Percentiles rank a stretch among this genome's conserved stretches.
These are phyloP conservation scores for Anticlea derivata DNA, from an alignment of 2,888 invertebrate genomes.

Conservation along the genomic window DNA sequence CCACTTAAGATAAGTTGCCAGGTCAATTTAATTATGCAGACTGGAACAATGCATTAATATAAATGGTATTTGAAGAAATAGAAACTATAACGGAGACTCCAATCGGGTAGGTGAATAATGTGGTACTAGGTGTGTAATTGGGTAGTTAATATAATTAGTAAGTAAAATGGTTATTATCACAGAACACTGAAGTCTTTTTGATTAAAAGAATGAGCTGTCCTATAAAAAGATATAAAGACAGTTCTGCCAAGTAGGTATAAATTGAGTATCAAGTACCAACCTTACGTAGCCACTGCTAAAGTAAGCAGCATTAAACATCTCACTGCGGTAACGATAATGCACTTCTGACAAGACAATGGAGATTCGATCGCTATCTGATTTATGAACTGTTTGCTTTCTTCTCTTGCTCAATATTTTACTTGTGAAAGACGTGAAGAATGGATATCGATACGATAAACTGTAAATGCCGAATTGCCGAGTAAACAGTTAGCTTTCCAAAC, in stretches of 20 bases:
- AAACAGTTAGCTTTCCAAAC: too few relatives aligned
- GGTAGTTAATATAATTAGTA: too few relatives aligned
- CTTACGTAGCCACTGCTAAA: constrained; percentile 11
- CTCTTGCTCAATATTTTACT: constrained; percentile 18
- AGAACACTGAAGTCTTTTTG: too few relatives aligned
- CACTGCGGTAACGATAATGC: constrained; percentile 25
- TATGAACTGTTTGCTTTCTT: constrained; percentile 24
- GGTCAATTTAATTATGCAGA: constrained; percentile 57
- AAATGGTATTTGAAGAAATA: not conserved
- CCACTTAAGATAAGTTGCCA: constrained; percentile 59
- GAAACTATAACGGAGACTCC: too few relatives aligned
- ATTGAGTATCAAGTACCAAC: too few relatives aligned
- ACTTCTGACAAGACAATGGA: constrained; percentile 33
- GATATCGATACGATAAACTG: not conserved
- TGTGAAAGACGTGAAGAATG: constrained; percentile 3
- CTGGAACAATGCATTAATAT: constrained; percentile 1
- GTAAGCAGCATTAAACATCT: constrained; percentile 16
- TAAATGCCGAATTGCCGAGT: not conserved
- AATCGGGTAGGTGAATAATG: too few relatives aligned
- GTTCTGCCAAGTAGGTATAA: too few relatives aligned
- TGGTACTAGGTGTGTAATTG: too few relatives aligned
- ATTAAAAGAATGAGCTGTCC: too few relatives aligned
- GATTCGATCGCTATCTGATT: constrained; percentile 28
- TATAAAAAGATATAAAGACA: too few relatives aligned
- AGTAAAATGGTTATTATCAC: too few relatives aligned